These are phyloP conservation scores for Macrophya alboannulata DNA, from an alignment of 2,888 invertebrate species.

Conservation along the genomic window DNA sequence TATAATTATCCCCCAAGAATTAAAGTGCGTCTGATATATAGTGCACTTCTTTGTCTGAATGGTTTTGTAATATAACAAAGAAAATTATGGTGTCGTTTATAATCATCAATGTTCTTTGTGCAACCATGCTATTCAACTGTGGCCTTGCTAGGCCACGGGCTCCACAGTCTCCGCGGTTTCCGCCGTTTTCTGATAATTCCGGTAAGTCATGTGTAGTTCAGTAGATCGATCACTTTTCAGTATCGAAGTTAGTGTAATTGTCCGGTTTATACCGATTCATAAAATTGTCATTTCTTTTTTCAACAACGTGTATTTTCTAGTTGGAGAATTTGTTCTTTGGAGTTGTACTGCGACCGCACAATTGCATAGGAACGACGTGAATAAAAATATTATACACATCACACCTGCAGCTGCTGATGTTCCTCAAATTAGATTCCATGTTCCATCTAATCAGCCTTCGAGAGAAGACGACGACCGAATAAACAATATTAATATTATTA, in stretches of 20 bases:
- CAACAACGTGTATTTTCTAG: background rate
- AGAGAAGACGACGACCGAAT: slow-evolving; percentile 1
- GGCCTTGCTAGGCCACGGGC: slow-evolving; percentile 33
- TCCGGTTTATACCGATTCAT: background rate
- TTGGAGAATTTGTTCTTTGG: slow-evolving; percentile 63
- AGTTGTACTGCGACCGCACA: slow-evolving; percentile 76
- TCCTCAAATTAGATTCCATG: background rate
- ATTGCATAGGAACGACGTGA: slow-evolving; percentile 69
- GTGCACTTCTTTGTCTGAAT: background rate
- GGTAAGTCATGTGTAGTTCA: slow-evolving; percentile 13
- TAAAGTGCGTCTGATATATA: background rate
- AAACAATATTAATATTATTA: slow-evolving; percentile 52
- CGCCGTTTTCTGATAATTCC: slow-evolving; percentile 37
- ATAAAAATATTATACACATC: slow-evolving; percentile 56
- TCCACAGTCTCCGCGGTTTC: slow-evolving; percentile 39
- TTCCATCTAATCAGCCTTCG: background rate
- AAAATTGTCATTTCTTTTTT: background rate
- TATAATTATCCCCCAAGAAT: background rate
- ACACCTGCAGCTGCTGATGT: slow-evolving; percentile 20
- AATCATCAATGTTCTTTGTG: slow-evolving; percentile 24
- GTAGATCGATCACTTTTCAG: background rate
- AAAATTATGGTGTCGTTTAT: slow-evolving; percentile 29
- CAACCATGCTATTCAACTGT: slow-evolving; percentile 6
- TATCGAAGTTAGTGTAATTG: background rate
- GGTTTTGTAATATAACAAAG: background rate